Evolutionary conservation across 2,113 vertebrate genomes (phyloP).

Genomic region (Plotosus lineatus): DNA sequence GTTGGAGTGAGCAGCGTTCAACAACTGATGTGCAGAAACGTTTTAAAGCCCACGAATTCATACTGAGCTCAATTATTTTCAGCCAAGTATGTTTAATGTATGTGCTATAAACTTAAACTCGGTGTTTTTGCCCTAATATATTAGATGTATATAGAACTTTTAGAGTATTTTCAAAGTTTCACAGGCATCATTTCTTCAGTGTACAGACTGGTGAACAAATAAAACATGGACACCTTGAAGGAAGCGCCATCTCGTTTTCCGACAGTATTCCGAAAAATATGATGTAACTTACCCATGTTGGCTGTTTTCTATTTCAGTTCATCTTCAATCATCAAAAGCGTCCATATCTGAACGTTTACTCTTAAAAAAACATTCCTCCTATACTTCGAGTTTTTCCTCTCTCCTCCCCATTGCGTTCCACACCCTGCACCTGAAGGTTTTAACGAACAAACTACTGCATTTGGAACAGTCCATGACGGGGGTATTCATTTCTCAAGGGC

Average conservation of each 20-base stretch:
- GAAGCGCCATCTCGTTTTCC: not conserved
- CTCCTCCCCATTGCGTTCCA: not conserved
- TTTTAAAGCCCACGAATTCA: not conserved
- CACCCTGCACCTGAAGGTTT: conserved; percentile 12
- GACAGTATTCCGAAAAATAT: not conserved
- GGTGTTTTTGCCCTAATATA: not conserved
- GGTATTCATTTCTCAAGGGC: accelerated
- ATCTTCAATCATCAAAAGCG: conserved; percentile 6
- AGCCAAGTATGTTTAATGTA: not conserved
- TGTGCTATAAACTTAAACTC: not conserved
- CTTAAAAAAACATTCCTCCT: no score
- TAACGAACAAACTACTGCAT: not conserved
- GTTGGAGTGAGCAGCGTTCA: not conserved
- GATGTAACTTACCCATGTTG: conserved; percentile 60
- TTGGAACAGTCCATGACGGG: not conserved
- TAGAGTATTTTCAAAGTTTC: not conserved
- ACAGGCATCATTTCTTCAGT: not conserved
- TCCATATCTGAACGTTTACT: not conserved
- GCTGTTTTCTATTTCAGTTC: conserved; percentile 56
- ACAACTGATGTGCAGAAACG: not conserved
- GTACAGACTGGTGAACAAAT: not conserved
- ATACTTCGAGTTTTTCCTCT: not conserved
- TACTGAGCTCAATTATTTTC: not conserved
- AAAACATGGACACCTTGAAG: not conserved
- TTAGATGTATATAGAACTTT: not conserved